phyloP scores from a whole-genome alignment of 1,140 invertebrate species.

The Aphelenchoides avenae region DNA sequence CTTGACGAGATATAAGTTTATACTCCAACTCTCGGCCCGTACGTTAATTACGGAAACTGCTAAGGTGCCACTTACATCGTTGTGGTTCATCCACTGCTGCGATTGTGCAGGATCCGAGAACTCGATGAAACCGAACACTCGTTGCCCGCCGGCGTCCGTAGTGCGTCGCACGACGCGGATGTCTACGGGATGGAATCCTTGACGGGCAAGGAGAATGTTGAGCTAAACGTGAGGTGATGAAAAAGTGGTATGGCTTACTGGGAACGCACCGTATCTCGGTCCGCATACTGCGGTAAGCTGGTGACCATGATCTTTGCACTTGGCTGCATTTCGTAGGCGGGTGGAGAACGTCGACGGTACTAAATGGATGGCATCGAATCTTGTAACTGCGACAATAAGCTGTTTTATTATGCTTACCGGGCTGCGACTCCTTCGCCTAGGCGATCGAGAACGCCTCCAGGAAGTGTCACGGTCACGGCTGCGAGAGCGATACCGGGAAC shows the following conservation, averaged over 20 bases:
- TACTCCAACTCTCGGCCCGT: no score
- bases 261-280: constrained; percentile 37
- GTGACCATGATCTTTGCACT: constrained; percentile 35
- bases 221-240: constrained; percentile 23
- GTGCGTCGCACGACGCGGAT: constrained; percentile 39
- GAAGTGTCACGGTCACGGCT: constrained; percentile 11
- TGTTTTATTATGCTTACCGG: constrained; percentile 21
- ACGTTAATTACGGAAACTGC: no score
- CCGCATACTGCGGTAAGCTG: constrained; percentile 23
- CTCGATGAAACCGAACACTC: constrained; percentile 91
- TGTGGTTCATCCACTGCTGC: constrained; percentile 83
- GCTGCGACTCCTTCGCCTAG: constrained; percentile 20
- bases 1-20: neutral
- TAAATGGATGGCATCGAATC: constrained; percentile 16
- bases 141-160: constrained; percentile 70
- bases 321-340: constrained; percentile 11
- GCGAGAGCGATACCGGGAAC: constrained; percentile 17
- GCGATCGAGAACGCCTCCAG: constrained; percentile 15
- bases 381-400: constrained; percentile 19
- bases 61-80: constrained; percentile 77
- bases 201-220: constrained; percentile 40
- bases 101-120: constrained; percentile 83
- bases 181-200: constrained; percentile 47
- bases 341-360: constrained; percentile 17
- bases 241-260: no score